These are phyloP conservation scores for Nowickia ferox DNA, from an alignment of 2,888 invertebrate genomes.

Conservation along the genomic window DNA sequence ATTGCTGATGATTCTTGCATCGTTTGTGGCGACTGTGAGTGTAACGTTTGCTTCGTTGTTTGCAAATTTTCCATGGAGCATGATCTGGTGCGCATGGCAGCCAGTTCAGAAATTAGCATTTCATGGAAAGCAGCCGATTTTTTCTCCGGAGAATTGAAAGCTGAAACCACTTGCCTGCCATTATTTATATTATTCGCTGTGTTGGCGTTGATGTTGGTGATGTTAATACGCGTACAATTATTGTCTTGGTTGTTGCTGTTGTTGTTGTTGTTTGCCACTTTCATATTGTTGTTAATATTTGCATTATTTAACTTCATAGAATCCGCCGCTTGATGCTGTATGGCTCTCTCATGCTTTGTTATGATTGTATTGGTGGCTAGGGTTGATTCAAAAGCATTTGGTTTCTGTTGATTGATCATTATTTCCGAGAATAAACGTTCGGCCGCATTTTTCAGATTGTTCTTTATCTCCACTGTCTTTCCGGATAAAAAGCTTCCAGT, in stretches of 20 bases:
- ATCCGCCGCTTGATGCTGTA: conserved; percentile 77
- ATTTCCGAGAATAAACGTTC: conserved; percentile 83
- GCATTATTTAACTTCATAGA: conserved; percentile 33
- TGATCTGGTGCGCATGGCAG: conserved; percentile 85
- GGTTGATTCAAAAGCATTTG: conserved; percentile 70
- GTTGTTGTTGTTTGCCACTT: conserved; percentile 67
- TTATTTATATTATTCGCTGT: conserved; percentile 34
- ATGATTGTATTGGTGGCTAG: conserved; percentile 75
- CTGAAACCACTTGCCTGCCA: conserved; percentile 64
- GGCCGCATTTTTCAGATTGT: conserved; percentile 82
- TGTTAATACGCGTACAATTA: conserved; percentile 80
- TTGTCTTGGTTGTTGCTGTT: conserved; percentile 59
- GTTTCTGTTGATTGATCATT: conserved; percentile 81
- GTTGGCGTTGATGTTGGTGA: conserved; percentile 70
- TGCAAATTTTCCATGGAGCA: conserved; percentile 81
- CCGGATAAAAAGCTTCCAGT: conserved; percentile 76
- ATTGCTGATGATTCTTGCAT: conserved; percentile 45
- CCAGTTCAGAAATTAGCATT: conserved; percentile 88
- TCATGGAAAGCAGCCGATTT: conserved; percentile 85
- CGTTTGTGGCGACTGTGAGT: conserved; percentile 36
- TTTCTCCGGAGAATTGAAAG: conserved; percentile 77
- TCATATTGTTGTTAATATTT: conserved; percentile 67
- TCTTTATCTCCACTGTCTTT: conserved; percentile 81
- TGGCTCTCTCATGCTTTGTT: conserved; percentile 79
- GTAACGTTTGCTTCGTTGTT: conserved; percentile 47